phyloP scores from a whole-genome alignment of 2,888 invertebrate genomes.

The Lepidocyrtinus sp. region DNA sequence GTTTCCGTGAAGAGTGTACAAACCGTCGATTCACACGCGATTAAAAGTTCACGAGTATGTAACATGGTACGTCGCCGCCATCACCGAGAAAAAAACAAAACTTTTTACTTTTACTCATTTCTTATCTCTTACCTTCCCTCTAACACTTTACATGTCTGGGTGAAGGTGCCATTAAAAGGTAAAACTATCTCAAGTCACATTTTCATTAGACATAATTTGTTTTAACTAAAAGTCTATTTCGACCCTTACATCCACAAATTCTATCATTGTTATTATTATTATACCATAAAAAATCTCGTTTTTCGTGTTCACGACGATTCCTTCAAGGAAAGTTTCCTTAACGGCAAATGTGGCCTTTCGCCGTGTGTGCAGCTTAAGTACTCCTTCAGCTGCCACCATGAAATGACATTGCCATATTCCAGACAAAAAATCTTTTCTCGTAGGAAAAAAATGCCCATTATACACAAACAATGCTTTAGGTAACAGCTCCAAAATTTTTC shows the following conservation, averaged over 20 bases:
- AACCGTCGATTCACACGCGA: slow-evolving; percentile 35
- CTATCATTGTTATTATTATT: slow-evolving; percentile 7
- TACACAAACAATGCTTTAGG: slow-evolving; percentile 29
- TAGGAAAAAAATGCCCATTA: slow-evolving; percentile 28
- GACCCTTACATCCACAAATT: background rate
- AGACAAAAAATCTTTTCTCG: slow-evolving; percentile 9
- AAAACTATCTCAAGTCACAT: slow-evolving; percentile 1
- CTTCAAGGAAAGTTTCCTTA: background rate
- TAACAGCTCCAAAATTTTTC: slow-evolving; percentile 6
- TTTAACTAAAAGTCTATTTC: too few species aligned
- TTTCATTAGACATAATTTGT: background rate
- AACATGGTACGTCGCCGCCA: background rate
- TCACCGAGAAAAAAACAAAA: background rate
- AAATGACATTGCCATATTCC: background rate
- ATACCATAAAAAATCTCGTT: slow-evolving; percentile 25
- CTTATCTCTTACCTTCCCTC: background rate
- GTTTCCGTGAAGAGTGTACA: slow-evolving; percentile 19
- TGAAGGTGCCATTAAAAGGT: background rate
- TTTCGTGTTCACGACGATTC: background rate
- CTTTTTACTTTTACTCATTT: background rate
- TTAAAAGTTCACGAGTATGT: background rate
- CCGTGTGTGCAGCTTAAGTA: slow-evolving; percentile 40
- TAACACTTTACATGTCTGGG: background rate
- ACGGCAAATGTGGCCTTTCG: background rate
- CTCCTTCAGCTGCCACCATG: slow-evolving; percentile 43